Conservation (phyloP, 64 coral and sea anemone species). For the Anthopleura sola region DNA sequence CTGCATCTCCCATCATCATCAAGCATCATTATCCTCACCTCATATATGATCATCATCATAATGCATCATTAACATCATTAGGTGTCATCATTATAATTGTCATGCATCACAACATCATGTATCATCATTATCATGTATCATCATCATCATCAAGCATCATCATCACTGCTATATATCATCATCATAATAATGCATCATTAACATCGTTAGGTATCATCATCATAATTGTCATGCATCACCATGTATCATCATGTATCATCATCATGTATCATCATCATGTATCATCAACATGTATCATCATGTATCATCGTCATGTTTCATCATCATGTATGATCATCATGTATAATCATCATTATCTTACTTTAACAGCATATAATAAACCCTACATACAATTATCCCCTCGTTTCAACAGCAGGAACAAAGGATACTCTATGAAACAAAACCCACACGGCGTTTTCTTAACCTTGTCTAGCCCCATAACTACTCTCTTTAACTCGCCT, state of each 20-base stretch:
- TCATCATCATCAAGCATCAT: not conserved
- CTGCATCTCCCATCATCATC: too few species aligned
- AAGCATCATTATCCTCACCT: too few species aligned
- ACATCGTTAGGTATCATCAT: too few species aligned
- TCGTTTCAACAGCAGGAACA: not conserved
- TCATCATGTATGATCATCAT: not conserved
- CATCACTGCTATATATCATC: not conserved
- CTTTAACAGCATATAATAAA: too few species aligned
- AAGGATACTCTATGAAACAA: slow-evolving; percentile 99
- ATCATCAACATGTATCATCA: not conserved
- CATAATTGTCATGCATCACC: not conserved
- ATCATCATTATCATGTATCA: not conserved
- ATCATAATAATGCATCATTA: too few species aligned
- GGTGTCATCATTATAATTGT: not conserved
- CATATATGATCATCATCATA: too few species aligned
- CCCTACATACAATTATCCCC: too few species aligned
- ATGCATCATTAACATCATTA: not conserved
- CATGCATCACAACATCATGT: not conserved
- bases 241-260: not conserved
- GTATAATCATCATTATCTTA: not conserved
- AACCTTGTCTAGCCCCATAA: slow-evolving; percentile 92
- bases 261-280: not conserved
- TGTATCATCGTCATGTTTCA: not conserved
- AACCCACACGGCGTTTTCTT: slow-evolving; percentile 96
- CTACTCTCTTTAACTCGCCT: slow-evolving; percentile 78